Base-by-base conservation (phyloP, 2,888 invertebrate species). In the Megalurothrips usitatus region DNA sequence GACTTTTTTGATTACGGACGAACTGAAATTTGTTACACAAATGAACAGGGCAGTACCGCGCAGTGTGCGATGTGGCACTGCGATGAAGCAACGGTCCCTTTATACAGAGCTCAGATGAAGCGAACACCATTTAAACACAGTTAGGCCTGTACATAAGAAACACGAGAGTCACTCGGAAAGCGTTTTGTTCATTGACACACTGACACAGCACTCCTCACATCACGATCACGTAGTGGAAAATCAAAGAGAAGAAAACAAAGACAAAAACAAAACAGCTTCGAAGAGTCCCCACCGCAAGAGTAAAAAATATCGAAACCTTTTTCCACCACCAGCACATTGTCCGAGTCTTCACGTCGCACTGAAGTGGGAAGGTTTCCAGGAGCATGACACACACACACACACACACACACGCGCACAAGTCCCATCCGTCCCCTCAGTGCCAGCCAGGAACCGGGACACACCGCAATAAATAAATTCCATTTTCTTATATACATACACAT, bases 391-490 rank as follows among this genome's bases (percentile, higher is more conserved):
- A 11, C 11, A 58, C 58, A n/a, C 68, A 23, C n/a, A 8, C 58
- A 58, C 12, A 14, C 19, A 58, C 58, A 75, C 3, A 68, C 68
- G 11, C 68, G 23, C 68, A 75, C 12, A 75, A 19, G 17, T 14
- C 58, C 58, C 17, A 17, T 58, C 14, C 34, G 34, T 43, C 34
- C 34, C 79, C 79, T 28, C 63, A 14, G 19, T 43, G 79, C 79
- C 79, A 79, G 81, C 79, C 79, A 81, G 75, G 79, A 79, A 79
- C 81, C 63, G 81, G 63, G 34, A 43, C 34, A 43, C 34, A 43
- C 6, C 34, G 34, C 34, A 43, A 43, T 43, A 43, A 43, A 43
- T 43, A 43, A 43, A 43, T 43, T 43, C 34, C 34, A 43, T 43
- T 43, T n/a, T 43, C 34, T 43, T 43, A 43, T 43, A 43, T 43